Evolutionary conservation across 1,140 invertebrate species (phyloP), one percentile per base, ranked within the genome.

Genomic region (Drosophila lini): DNA sequence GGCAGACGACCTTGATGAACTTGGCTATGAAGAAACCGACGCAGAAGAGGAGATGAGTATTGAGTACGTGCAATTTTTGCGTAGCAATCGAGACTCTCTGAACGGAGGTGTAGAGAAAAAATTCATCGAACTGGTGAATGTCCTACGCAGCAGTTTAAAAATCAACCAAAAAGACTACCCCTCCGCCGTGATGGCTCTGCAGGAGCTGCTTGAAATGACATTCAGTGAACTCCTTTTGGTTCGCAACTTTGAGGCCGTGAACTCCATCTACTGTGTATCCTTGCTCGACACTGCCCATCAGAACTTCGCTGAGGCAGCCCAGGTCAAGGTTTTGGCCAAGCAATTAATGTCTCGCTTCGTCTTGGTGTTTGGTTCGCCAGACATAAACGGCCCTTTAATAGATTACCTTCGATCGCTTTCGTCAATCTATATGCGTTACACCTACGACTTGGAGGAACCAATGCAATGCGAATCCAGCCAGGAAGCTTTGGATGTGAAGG

Each of bases 161-260:
- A 10, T 5, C 5, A 10, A 13, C 4, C 7, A 42, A 0, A 53
- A 40, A 5, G 36, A 74, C 11, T 81, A 64, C 48, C 10, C 25
- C 0, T 11, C 44, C 1, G 79, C 79, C 0, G 3, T 48, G 16
- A 11, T 40, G 16, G 65, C 78, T 28, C 64, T 82, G 11, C 5
- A 64, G 9, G 6, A 57, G 15, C 34, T 82, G 1, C 36, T 44
- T 3, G 36, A 31, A 3, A 10, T 82, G 28, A 25, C 40, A 3
- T 4, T 78, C 0, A 82, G 69, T 45, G 69, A 63, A 41, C 31
- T 65, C 8, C 16, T 82, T 10, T 44, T 82, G 3, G 25, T 78
- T 19, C 74, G 80, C 9, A 75, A 59, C 31, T 50, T 19, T 1
- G 28, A 61, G 38, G 65, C 75, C 8, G 57, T 82, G 3, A 10